phyloP scores from a whole-genome alignment of 2,888 invertebrate species.

The Adineta ricciae region DNA sequence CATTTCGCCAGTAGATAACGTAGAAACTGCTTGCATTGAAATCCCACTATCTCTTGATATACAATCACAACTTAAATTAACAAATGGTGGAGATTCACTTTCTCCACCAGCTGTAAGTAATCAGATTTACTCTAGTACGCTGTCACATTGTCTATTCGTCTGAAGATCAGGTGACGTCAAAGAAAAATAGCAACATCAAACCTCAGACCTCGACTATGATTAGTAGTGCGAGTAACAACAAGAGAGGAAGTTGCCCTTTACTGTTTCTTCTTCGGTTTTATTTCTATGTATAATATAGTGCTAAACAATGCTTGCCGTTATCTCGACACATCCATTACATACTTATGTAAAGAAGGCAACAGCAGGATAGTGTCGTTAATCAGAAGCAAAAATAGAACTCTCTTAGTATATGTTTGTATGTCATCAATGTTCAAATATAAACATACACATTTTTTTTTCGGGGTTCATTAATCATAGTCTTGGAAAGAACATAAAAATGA shows the following conservation, averaged over 20 bases:
- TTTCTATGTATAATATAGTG: neutral
- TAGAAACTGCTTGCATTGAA: neutral
- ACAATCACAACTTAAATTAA: neutral
- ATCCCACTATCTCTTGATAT: neutral
- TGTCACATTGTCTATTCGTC: neutral
- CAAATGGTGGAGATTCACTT: neutral
- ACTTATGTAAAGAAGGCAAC: neutral
- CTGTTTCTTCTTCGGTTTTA: neutral
- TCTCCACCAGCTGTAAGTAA: neutral
- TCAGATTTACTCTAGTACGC: neutral
- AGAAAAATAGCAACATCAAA: neutral
- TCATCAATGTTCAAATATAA: conserved; percentile 5
- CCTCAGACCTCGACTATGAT: neutral
- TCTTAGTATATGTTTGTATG: neutral
- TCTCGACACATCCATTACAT: neutral
- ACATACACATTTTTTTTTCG: neutral
- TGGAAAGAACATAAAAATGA: neutral
- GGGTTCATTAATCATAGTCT: neutral
- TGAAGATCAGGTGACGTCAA: neutral
- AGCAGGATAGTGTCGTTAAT: conserved; percentile 5
- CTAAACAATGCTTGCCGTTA: neutral
- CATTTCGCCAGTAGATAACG: neutral
- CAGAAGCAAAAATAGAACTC: neutral
- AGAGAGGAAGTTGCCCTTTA: neutral
- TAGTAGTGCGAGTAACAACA: neutral